A percentile compares a stretch with the other conserved stretches of the same genome.
Conservation (phyloP, 1,140 invertebrate species). For the Bombus vancouverensis region DNA sequence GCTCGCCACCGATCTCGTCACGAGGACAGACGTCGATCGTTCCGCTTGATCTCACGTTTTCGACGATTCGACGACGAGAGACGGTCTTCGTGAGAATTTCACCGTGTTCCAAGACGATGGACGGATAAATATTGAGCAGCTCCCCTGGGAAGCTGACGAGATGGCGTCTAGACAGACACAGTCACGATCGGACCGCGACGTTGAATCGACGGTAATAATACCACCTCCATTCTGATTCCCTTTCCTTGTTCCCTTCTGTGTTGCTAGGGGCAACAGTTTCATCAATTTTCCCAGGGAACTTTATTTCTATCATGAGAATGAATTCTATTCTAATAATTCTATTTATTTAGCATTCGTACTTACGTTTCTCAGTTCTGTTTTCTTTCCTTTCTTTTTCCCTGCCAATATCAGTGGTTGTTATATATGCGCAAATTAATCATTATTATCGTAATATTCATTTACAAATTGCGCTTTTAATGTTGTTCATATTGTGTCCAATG, state of each 20-base stretch:
- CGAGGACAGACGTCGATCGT: not conserved
- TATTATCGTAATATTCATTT: too few species aligned
- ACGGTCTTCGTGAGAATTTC: constrained; percentile 11
- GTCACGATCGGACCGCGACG: constrained; percentile 28
- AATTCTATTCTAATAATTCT: too few species aligned
- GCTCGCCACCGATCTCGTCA: too few species aligned
- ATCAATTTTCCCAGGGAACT: not conserved
- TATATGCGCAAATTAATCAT: too few species aligned
- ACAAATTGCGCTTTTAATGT: too few species aligned
- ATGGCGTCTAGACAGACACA: constrained; percentile 38
- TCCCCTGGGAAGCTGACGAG: not conserved
- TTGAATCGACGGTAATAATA: constrained; percentile 34
- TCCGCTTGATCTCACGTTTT: not conserved
- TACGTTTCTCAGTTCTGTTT: too few species aligned
- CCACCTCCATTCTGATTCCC: constrained; percentile 12
- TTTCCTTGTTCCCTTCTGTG: not conserved
- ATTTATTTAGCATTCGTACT: too few species aligned
- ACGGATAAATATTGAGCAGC: constrained; percentile 46
- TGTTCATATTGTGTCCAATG: too few species aligned
- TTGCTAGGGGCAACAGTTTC: constrained; percentile 13
- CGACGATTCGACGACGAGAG: not conserved
- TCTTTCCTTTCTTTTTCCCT: too few species aligned
- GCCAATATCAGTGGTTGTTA: too few species aligned
- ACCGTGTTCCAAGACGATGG: constrained; percentile 15
- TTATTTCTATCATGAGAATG: too few species aligned